Evolutionary conservation across 2,888 invertebrate species (phyloP), one percentile per base, ranked within the genome.

Genomic region (Xiphydria camelus): DNA sequence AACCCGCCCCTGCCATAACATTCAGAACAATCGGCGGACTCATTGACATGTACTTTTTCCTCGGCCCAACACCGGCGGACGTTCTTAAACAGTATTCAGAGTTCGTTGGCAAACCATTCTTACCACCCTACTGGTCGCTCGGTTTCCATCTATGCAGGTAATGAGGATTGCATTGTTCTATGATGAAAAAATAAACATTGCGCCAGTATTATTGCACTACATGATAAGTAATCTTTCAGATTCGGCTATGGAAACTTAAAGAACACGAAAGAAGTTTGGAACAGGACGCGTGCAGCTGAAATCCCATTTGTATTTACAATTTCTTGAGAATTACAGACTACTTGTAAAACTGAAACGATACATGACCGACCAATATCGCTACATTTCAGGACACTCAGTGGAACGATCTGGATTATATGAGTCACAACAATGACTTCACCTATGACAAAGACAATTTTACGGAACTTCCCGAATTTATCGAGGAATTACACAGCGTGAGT

Each of bases 381-480:
- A 29, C 50, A 39, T 63, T 70, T 1, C 63, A 86, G 87, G 89
- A 89, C 60, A 85, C 85, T 0, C 89, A 90, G 66, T 91, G 90
- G 88, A 89, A 89, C 62, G 92, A 92, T 71, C 81, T 92, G 49
- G 91, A 92, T 75, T 91, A 90, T 67, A 92, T 92, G 91, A 78
- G 83, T 17, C 78, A 83, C 37, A 81, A 81, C 47, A 89, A 90
- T 68, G 90, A 90, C 70, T 93, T 93, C 66, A 91, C 91, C 0
- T 85, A 85, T 61, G 83, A 88, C 64, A 73, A 76, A n/a, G 68
- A 71, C 0, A 81, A 80, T 21, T 91, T 80, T 69, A 78, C 78
- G 32, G 84, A 81, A 2, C 73, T 91, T 23, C 85, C 88, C 0
- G 73, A 80, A n/a, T 90, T 89, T 58, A 83, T 91, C 0, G 70